A percentile compares a stretch with the other conserved stretches of the same genome.
Evolutionary conservation across 2,888 invertebrate genomes (phyloP).

Genomic region (Diplolepis rosae): DNA sequence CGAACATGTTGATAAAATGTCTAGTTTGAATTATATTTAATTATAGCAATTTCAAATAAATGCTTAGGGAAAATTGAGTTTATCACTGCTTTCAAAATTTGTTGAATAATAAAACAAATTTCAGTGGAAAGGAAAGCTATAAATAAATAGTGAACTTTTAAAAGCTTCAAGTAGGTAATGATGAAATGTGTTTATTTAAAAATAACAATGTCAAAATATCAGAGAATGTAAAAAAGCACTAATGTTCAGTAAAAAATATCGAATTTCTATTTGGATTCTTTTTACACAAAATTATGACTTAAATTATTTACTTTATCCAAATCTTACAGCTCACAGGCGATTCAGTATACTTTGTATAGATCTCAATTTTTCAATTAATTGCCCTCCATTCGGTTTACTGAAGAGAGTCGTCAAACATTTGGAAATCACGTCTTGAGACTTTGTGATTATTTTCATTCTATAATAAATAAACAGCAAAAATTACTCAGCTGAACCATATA

Average conservation of each 20-base stretch:
- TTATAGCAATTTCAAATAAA: not conserved
- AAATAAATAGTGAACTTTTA: not conserved
- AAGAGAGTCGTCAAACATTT: constrained; percentile 85
- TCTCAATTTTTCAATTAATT: constrained; percentile 78
- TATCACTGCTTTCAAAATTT: not conserved
- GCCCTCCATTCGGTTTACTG: constrained; percentile 81
- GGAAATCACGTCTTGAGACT: constrained; percentile 84
- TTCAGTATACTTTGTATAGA: constrained; percentile 77
- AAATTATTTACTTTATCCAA: not conserved
- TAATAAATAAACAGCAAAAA: constrained; percentile 57
- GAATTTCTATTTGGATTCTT: not conserved
- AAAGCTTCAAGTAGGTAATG: too few species aligned
- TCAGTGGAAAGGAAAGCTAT: not conserved
- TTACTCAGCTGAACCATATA: constrained; percentile 9
- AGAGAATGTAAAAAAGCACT: not conserved
- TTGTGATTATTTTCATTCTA: constrained; percentile 81
- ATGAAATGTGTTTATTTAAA: not conserved
- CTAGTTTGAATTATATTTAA: not conserved
- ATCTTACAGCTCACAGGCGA: constrained; percentile 61
- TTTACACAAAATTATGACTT: not conserved
- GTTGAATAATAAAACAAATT: not conserved
- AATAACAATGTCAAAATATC: not conserved
- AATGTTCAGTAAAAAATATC: not conserved
- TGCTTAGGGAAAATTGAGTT: not conserved
- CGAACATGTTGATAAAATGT: not conserved